phyloP scores from a whole-genome alignment of 2,797 vertebrate genomes.

The Sebastolobus alascanus region DNA sequence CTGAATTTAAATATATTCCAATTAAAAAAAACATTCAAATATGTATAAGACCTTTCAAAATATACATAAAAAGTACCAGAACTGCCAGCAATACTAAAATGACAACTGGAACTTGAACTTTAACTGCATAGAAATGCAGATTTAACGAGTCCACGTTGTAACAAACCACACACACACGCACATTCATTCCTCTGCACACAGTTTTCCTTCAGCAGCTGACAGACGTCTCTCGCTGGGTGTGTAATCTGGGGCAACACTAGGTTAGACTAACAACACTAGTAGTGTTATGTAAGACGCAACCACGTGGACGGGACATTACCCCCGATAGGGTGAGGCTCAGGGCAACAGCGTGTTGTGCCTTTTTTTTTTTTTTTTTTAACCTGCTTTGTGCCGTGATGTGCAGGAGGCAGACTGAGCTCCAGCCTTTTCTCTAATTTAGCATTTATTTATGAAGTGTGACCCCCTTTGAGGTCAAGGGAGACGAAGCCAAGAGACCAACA shows the following conservation, averaged over 20 bases:
- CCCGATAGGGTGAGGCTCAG: conserved; percentile 56
- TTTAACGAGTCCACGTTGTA: not conserved
- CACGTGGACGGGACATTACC: conserved; percentile 66
- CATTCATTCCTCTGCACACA: conserved; percentile 13
- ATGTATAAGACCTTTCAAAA: not conserved
- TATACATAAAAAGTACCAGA: too few species aligned
- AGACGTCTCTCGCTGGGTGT: conserved; percentile 10
- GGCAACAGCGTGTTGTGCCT: conserved; percentile 7
- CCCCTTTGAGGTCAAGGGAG: not conserved
- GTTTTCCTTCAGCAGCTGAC: not conserved
- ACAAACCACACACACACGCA: not conserved
- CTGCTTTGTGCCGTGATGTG: conserved; percentile 8
- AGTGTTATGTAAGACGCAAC: conserved; percentile 70
- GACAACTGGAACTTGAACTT: not conserved
- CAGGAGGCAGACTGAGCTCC: conserved; percentile 24
- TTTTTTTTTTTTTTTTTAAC: conserved; percentile 34
- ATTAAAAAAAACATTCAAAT: not conserved
- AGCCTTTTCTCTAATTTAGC: not conserved
- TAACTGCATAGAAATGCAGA: not conserved
- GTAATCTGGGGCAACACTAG: conserved; percentile 51
- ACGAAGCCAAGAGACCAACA: not conserved
- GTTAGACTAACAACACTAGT: conserved; percentile 55
- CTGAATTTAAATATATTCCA: not conserved
- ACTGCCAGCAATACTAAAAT: not conserved
- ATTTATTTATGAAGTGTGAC: not conserved